A percentile compares a stretch with the other conserved stretches of the same genome.
phyloP scores from a whole-genome alignment of 2,797 vertebrate species.

The Kryptolebias ocellatus region DNA sequence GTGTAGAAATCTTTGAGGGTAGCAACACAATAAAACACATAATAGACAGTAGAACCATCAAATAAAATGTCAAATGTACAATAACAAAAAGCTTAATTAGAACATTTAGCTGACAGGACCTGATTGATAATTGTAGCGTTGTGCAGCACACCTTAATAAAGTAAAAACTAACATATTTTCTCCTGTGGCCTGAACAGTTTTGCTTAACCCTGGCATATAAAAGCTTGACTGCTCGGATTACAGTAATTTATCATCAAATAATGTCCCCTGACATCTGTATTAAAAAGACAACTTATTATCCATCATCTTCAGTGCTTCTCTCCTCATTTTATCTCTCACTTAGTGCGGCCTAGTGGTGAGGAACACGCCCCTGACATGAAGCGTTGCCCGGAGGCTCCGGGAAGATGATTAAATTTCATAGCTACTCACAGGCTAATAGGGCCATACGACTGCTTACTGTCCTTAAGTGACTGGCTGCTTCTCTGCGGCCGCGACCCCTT shows the following conservation, averaged over 20 bases:
- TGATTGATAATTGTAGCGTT: constrained; percentile 21
- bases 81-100: not conserved
- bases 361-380: constrained; percentile 68
- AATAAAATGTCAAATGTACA: not conserved
- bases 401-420: constrained; percentile 84
- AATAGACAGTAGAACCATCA: too few relatives aligned
- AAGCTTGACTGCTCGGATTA: constrained; percentile 30
- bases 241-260: constrained; percentile 55
- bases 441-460: constrained; percentile 75
- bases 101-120: constrained; percentile 5
- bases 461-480: constrained; percentile 76
- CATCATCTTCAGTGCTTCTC: constrained; percentile 49
- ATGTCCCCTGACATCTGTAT: constrained; percentile 54
- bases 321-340: constrained; percentile 59
- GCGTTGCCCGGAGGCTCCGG: constrained; percentile 62
- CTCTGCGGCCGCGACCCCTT: constrained; percentile 60
- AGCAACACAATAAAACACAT: too few relatives aligned
- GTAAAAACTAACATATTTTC: constrained; percentile 23
- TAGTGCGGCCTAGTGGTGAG: constrained; percentile 32
- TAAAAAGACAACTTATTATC: constrained; percentile 63
- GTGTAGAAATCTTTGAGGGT: not conserved
- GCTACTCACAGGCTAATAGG: constrained; percentile 81
- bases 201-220: constrained; percentile 38
- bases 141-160: constrained; percentile 33
- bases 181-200: constrained; percentile 36